Base-by-base conservation (phyloP, 1,140 invertebrate genomes). In the Goniozus legneri region DNA sequence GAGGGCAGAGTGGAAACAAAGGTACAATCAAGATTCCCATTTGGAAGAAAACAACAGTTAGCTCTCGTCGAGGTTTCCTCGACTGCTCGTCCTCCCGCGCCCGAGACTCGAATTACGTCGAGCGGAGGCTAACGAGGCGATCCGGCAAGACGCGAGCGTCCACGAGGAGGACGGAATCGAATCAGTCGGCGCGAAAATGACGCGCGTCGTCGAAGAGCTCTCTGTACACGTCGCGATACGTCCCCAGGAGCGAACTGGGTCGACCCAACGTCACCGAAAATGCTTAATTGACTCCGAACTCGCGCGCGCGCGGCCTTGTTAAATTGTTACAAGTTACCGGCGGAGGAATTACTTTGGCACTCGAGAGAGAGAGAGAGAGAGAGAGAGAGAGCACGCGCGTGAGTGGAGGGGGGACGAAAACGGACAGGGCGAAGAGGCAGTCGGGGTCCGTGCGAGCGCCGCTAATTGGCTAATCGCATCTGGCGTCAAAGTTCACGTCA, bases 21-120 rank as follows among this genome's bases (percentile, higher is more conserved):
- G 46, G 51, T 12, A 44, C 46, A 62, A 62, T 60, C 51, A 52
- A 58, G 44, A 50, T 57, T 56, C 33, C 49, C 47, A 56, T 60
- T 59, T 52, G 39, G 44, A 48, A 50, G 35, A 44, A 56, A 58
- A 55, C 52, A 56, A 52, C 44, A 32, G 55, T 58, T 59, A 54
- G 33, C 51, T 57, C 16, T 56, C 24, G 46, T 39, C 47, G 45
- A 37, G 33, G 35, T 19, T 27, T 34, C 22, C 44, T 36, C 49
- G 30, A 6, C 13, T 39, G n/a, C 1, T 32, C 19, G 22, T 18
- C 42, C 18, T 27, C 4, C 13, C 22, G 22, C 3, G 36, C 32
- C 35, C 12, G 34, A 38, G 42, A 47, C 41, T 37, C 24, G 45
- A 22, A 45, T 46, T 44, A 52, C 32, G 19, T 21, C 44, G 38